Percentiles rank a stretch among this genome's conserved stretches.
Evolutionary conservation across 2,797 vertebrate species (phyloP).

Genomic region (Galagoides demidoff): DNA sequence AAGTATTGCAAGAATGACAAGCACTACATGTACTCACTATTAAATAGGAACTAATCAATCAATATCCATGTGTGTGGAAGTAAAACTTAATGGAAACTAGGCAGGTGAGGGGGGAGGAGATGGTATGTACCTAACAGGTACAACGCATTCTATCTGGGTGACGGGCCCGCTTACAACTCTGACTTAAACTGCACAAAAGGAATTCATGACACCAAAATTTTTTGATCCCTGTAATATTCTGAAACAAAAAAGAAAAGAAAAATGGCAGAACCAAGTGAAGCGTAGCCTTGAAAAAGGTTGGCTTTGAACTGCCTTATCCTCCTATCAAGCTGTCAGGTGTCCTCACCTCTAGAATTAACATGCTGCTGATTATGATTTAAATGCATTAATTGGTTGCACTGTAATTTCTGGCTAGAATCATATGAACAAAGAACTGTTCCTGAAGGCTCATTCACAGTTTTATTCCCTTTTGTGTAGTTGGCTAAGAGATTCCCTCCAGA

Average conservation of each 20-base stretch:
- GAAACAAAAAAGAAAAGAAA: conserved; percentile 28
- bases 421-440: conserved; percentile 86
- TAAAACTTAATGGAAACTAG: too few species aligned
- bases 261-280: conserved; percentile 75
- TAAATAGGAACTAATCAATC: too few species aligned
- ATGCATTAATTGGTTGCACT: conserved; percentile 92
- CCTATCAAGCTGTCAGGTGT: conserved; percentile 90
- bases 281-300: conserved; percentile 79
- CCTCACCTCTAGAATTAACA: conserved; percentile 91
- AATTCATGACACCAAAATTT: too few species aligned
- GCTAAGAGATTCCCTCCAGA: conserved; percentile 91
- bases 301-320: conserved; percentile 87
- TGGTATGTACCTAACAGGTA: too few species aligned
- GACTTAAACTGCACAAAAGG: too few species aligned
- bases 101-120: too few species aligned
- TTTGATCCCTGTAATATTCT: too few species aligned
- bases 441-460: conserved; percentile 89
- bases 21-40: too few species aligned
- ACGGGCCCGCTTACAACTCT: too few species aligned
- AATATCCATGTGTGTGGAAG: too few species aligned
- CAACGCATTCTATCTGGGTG: too few species aligned
- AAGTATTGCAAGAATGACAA: too few species aligned
- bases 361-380: conserved; percentile 91
- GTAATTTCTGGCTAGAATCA: conserved; percentile 87
- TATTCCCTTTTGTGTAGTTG: conserved; percentile 87